These are phyloP conservation scores for Buathra laborator DNA, from an alignment of 2,888 invertebrate genomes.

Conservation along the genomic window DNA sequence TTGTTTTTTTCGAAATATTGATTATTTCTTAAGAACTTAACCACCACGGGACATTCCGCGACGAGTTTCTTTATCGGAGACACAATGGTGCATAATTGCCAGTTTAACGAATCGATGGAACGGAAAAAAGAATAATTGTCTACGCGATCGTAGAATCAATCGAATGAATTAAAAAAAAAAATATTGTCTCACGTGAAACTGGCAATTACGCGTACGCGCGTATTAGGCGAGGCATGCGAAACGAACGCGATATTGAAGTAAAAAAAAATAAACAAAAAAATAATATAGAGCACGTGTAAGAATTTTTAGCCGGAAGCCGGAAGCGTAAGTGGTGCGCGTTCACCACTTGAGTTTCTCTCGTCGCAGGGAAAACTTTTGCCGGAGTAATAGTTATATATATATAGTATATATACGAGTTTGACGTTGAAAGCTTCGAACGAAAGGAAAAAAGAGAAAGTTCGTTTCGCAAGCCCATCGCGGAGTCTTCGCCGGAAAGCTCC, in stretches of 20 bases:
- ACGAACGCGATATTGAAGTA: slow-evolving; percentile 70
- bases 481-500: slow-evolving; percentile 65
- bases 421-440: slow-evolving; percentile 38
- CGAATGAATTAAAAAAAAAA: not conserved
- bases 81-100: slow-evolving; percentile 63
- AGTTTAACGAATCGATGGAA: slow-evolving; percentile 38
- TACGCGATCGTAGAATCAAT: not conserved
- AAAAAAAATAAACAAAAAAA: slow-evolving; percentile 19
- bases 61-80: slow-evolving; percentile 53
- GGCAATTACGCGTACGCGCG: slow-evolving; percentile 70
- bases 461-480: slow-evolving; percentile 68
- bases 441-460: slow-evolving; percentile 62
- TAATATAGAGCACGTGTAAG: slow-evolving; percentile 24
- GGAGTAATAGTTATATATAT: slow-evolving; percentile 21
- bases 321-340: slow-evolving; percentile 52
- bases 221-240: slow-evolving; percentile 74
- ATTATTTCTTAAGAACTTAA: not conserved
- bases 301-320: slow-evolving; percentile 58
- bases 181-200: slow-evolving; percentile 58
- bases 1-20: not conserved
- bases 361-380: slow-evolving; percentile 23
- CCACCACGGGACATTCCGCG: slow-evolving; percentile 63
- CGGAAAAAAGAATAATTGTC: not conserved
- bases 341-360: slow-evolving; percentile 32
- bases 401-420: slow-evolving; percentile 31